phyloP scores from a whole-genome alignment of 2,797 vertebrate genomes.

The Cossypha caffra region DNA sequence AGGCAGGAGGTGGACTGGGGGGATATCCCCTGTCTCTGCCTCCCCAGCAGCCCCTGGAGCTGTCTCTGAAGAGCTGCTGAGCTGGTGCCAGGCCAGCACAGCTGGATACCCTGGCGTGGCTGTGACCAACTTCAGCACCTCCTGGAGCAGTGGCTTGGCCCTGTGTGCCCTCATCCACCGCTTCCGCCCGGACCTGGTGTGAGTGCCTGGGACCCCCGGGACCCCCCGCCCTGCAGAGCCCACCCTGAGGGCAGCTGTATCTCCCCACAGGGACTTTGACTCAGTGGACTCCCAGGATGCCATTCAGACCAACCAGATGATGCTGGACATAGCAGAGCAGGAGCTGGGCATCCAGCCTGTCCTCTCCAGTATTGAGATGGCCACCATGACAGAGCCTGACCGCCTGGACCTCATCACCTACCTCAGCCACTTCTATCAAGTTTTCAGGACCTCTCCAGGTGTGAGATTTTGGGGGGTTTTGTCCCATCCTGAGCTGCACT shows the following conservation, averaged over 20 bases:
- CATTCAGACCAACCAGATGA: conserved; percentile 79
- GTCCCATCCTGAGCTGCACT: not conserved
- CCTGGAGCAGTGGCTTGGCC: conserved; percentile 89
- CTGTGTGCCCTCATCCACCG: conserved; percentile 88
- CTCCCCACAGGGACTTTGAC: conserved; percentile 78
- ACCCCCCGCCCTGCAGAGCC: not conserved
- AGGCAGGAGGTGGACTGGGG: not conserved
- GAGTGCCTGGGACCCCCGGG: conserved; percentile 51
- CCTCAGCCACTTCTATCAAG: conserved; percentile 88
- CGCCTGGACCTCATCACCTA: conserved; percentile 90
- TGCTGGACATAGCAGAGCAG: conserved; percentile 83
- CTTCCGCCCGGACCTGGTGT: conserved; percentile 88
- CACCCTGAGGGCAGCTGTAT: not conserved
- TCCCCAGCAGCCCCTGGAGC: conserved; percentile 67
- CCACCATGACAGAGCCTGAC: conserved; percentile 77
- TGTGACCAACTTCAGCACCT: conserved; percentile 83
- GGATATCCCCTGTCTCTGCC: not conserved
- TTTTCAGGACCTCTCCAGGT: conserved; percentile 80
- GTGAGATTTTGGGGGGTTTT: not conserved
- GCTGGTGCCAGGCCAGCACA: conserved; percentile 89
- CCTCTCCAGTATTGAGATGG: conserved; percentile 84
- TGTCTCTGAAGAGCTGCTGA: conserved; percentile 82
- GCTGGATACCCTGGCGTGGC: conserved; percentile 78
- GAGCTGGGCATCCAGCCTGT: conserved; percentile 89
- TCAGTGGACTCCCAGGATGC: conserved; percentile 73